Evolutionary conservation across 2,797 vertebrate species (phyloP).

Genomic region (Pangasius krempfi): DNA sequence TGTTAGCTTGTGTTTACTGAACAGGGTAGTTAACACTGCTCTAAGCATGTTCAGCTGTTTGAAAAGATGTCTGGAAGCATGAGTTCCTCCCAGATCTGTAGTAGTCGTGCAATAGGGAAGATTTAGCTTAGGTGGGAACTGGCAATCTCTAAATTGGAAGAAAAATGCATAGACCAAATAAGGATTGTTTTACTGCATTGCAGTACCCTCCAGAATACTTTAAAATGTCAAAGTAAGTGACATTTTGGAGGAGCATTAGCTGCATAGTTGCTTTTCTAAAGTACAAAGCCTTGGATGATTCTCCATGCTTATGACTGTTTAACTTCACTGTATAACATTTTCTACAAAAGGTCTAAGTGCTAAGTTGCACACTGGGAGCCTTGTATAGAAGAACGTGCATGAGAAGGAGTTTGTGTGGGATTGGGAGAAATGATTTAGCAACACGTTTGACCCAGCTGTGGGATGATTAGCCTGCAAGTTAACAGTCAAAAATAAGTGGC

Average conservation of each 20-base stretch:
- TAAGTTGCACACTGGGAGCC: background rate
- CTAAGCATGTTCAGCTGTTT: constrained; percentile 8
- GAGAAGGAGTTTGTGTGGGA: background rate
- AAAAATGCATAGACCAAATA: background rate
- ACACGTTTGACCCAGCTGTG: background rate
- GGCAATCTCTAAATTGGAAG: background rate
- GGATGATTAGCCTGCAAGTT: background rate
- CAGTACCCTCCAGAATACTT: background rate
- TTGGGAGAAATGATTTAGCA: background rate
- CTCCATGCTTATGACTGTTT: background rate
- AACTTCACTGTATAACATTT: background rate
- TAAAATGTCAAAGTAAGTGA: background rate
- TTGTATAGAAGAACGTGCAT: background rate
- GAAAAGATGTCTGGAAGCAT: background rate
- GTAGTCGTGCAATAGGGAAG: background rate
- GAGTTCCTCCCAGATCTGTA: background rate
- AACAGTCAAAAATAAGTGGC: background rate
- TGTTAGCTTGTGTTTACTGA: constrained; percentile 6
- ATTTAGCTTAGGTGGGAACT: background rate
- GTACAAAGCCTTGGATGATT: background rate
- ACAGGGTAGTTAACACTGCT: background rate
- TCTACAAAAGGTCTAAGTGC: background rate
- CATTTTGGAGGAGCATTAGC: background rate
- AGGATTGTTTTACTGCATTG: background rate
- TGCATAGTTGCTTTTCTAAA: background rate